Evolutionary conservation across 2,888 invertebrate species (phyloP).

Genomic region (Patella pellucida): DNA sequence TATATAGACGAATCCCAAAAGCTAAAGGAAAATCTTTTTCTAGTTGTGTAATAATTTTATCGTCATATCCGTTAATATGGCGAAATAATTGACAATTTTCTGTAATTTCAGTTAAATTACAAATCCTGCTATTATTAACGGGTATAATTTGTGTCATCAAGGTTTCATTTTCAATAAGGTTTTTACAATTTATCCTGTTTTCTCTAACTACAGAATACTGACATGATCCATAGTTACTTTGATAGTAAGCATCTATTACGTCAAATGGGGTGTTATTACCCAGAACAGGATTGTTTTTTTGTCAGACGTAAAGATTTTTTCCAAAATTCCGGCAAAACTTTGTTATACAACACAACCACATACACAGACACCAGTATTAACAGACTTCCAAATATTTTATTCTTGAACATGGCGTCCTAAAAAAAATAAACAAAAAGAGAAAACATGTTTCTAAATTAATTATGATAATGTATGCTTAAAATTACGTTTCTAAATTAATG

Average conservation of each 20-base stretch:
- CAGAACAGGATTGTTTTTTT: too few relatives aligned
- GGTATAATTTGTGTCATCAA: background rate
- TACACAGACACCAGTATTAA: too few relatives aligned
- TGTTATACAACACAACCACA: too few relatives aligned
- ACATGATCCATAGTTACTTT: conserved; percentile 5
- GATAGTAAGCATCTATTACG: background rate
- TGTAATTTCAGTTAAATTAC: conserved; percentile 27
- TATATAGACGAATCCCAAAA: conserved; percentile 55
- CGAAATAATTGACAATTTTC: conserved; percentile 35
- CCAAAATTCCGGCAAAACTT: too few relatives aligned
- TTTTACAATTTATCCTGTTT: background rate
- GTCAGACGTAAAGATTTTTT: too few relatives aligned
- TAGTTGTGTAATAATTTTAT: conserved; percentile 32
- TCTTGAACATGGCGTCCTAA: too few relatives aligned
- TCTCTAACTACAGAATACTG: background rate
- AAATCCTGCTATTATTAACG: background rate
- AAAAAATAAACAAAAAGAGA: too few relatives aligned
- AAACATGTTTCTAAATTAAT: too few relatives aligned
- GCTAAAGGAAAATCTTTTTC: conserved; percentile 58
- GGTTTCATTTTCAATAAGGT: background rate
- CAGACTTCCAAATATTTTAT: too few relatives aligned
- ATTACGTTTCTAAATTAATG: too few relatives aligned
- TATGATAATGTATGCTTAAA: too few relatives aligned
- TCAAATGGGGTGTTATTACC: too few relatives aligned
- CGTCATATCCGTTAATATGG: conserved; percentile 37